phyloP scores from a whole-genome alignment of 1,140 invertebrate species.

The Oscheius sp. region DNA sequence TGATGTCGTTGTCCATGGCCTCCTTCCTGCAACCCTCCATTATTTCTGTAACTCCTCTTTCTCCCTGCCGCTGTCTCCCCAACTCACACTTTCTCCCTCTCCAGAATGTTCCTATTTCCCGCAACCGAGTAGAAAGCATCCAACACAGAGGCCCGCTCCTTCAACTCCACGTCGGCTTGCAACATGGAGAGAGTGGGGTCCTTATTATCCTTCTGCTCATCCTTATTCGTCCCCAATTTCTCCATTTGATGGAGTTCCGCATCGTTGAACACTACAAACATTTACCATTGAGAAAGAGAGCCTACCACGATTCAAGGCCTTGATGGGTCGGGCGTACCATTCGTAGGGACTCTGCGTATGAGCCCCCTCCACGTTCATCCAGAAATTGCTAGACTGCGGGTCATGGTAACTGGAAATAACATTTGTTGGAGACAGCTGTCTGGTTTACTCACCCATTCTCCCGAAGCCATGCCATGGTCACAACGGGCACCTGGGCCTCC shows the following conservation, averaged over 20 bases:
- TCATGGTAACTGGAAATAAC: neutral
- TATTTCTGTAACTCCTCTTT: neutral
- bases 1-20: neutral
- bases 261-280: neutral
- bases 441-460: neutral
- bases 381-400: neutral
- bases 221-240: too few relatives aligned
- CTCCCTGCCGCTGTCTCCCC: neutral
- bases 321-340: neutral
- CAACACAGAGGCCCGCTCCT: neutral
- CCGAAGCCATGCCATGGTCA: neutral
- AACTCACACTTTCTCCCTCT: neutral
- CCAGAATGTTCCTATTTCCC: neutral
- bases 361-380: neutral
- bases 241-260: neutral
- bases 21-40: constrained; percentile 1
- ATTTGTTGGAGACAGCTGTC: neutral
- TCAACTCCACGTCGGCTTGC: neutral
- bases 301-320: neutral
- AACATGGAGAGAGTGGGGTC: neutral
- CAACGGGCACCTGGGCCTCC: neutral
- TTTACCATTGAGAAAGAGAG: neutral
- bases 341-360: neutral
- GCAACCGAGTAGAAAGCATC: neutral
- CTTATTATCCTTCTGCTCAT: neutral